Evolutionary conservation across 1,140 invertebrate genomes (phyloP), one percentile per base, ranked within the genome.

Genomic region (Drosophila elegans): DNA sequence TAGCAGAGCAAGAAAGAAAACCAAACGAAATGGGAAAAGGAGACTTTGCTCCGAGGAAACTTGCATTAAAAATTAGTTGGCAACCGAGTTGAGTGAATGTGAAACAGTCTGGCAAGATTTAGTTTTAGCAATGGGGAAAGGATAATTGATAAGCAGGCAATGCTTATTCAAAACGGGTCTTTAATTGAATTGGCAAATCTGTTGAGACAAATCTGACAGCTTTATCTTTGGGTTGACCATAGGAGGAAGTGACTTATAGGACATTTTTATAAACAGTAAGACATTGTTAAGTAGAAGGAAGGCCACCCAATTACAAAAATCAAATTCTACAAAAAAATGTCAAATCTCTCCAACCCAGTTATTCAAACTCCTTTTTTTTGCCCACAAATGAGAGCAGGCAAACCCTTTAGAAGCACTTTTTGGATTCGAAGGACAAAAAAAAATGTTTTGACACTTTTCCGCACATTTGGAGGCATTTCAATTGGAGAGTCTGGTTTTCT

Each of bases 1-100:
- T 74, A 86, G 60, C 42, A 44, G 3, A n/a, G 39, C 13, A 34
- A 59, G 10, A 21, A 12, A 4, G 25, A 36, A 57, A 69, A 9
- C 12, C 36, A 9, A 32, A 29, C 12, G 34, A 1, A 56, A 42
- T 13, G 10, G 11, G 32, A 29, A 12, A 29, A 32, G 4, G 34
- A 11, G 52, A 60, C 38, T 16, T 34, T 34, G 1, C 21, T 29
- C n/a, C 10, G 0, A 39, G n/a, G 48, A 12, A 46, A 29, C 16
- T 41, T 63, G 27, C 25, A 27, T 66, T 39, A 13, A 6, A 60
- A 12, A n/a, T 25, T 25, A 60, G 39, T 64, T 59, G 53, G 53
- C 49, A 3, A 2, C 25, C n/a, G n/a, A 29, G 21, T 53, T 54
- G 51, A 13, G 11, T 29, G 9, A 7, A 21, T 11, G 12, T 21